Evolutionary conservation across 1,140 invertebrate genomes (phyloP), one percentile per base, ranked within the genome.

Genomic region (Lepidurus packardi): DNA sequence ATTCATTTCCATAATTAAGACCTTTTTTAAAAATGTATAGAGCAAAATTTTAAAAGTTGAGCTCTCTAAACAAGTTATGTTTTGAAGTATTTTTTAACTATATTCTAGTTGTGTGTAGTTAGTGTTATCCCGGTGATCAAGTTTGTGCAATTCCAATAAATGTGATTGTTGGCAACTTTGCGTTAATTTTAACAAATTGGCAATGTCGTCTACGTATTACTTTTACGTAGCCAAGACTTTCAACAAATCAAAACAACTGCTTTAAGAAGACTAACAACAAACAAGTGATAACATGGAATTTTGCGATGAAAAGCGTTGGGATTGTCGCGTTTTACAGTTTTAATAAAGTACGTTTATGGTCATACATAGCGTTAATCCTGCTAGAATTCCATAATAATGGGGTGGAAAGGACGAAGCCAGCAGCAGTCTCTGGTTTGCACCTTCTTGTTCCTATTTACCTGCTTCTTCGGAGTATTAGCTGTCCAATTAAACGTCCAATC

Each of bases 401-500:
- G 16, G 3, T 34, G 34, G 21, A 65, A 65, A 65, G 53, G 53
- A 6, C 53, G 21, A 65, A 65, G 21, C 53, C 53, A 65, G 21
- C 53, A 65, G 53, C 53, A 65, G 53, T 65, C 21, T 65, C 21
- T 65, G 53, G 53, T 65, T 65, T 65, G 21, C 53, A 65, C 53
- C 53, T 65, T 1, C 7, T 21, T 65, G 53, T 65, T 65, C 16
- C 21, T 65, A 21, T 65, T 65, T 4, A 21, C 16, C 16, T 65
- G 13, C 13, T 16, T 65, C 7, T 9, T 65, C 16, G 53, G 7
- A 13, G 21, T n/a, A 65, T 16, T 65, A 65, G 53, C 53, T 7
- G 8, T 65, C 53, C 53, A 65, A 65, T n/a, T n/a, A n/a, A 65
- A 65, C 53, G 13, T 65, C 53, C 53, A 13, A 21, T 16, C 13